Percentiles rank a stretch among this genome's conserved stretches.
Evolutionary conservation across 2,797 vertebrate species (phyloP).

Genomic region (Aeoliscus strigatus): DNA sequence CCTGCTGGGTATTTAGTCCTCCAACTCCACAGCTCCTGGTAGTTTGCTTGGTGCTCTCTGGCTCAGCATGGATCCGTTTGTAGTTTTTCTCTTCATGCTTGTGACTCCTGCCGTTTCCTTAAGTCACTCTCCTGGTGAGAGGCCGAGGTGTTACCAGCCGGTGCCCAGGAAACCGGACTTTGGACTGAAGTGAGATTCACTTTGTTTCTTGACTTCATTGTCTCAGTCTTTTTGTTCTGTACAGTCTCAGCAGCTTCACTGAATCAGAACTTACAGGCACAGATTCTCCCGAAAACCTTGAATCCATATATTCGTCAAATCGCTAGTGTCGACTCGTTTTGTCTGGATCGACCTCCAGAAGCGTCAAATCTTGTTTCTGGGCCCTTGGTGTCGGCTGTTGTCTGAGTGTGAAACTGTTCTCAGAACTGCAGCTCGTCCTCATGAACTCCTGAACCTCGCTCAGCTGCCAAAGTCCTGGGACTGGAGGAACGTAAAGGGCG

Average conservation of each 20-base stretch:
- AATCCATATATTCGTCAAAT: too few species aligned
- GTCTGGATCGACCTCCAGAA: too few species aligned
- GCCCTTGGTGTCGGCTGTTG: too few species aligned
- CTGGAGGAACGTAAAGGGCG: constrained; percentile 82
- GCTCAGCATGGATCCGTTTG: constrained; percentile 9
- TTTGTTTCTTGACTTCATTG: not conserved
- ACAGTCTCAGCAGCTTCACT: too few species aligned
- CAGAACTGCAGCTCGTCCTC: constrained; percentile 79
- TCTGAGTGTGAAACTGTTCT: too few species aligned
- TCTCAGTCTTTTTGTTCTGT: not conserved
- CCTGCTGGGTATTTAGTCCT: too few species aligned
- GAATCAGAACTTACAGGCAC: too few species aligned
- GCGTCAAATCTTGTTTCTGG: too few species aligned
- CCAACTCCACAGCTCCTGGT: too few species aligned
- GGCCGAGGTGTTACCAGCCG: constrained; percentile 23
- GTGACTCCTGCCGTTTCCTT: not conserved
- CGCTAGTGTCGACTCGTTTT: too few species aligned
- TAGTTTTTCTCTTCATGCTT: constrained; percentile 4
- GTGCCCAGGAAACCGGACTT: constrained; percentile 18
- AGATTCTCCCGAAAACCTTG: too few species aligned
- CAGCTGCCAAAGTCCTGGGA: constrained; percentile 84
- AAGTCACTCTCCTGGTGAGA: not conserved
- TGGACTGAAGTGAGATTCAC: constrained; percentile 36
- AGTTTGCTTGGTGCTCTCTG: not conserved
- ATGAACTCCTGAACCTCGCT: constrained; percentile 71